Evolutionary conservation across 2,113 vertebrate genomes (phyloP).

Genomic region (Phaetusa simplex): DNA sequence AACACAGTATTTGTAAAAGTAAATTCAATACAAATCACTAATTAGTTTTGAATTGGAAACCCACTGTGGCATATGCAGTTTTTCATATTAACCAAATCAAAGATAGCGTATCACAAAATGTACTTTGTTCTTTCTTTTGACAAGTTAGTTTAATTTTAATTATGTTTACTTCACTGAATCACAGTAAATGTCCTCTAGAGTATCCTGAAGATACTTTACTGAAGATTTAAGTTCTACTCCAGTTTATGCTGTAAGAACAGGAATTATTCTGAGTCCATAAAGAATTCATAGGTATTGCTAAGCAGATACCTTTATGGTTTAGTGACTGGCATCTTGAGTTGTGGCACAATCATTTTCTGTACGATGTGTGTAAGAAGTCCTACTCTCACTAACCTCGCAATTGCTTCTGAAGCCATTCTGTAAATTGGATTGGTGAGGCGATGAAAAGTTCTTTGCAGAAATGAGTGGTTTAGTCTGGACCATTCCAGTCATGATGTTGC

Average conservation of each 20-base stretch:
- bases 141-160: neutral
- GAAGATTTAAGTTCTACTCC: neutral
- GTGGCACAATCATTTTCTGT: neutral
- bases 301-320: neutral
- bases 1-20: slow-evolving; percentile 9
- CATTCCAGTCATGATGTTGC: neutral
- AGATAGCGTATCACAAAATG: neutral
- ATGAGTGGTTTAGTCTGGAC: neutral
- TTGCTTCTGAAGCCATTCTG: neutral
- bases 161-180: neutral
- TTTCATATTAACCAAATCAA: neutral
- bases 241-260: neutral
- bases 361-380: neutral
- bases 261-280: neutral
- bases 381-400: neutral
- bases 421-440: neutral
- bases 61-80: neutral
- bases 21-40: neutral
- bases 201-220: neutral
- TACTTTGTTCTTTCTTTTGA: neutral
- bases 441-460: neutral
- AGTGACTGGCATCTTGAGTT: neutral
- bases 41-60: neutral
- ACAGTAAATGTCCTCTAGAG: neutral
- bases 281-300: neutral